Evolutionary conservation across 2,113 vertebrate genomes (phyloP).

Genomic region (Taxidea taxus): DNA sequence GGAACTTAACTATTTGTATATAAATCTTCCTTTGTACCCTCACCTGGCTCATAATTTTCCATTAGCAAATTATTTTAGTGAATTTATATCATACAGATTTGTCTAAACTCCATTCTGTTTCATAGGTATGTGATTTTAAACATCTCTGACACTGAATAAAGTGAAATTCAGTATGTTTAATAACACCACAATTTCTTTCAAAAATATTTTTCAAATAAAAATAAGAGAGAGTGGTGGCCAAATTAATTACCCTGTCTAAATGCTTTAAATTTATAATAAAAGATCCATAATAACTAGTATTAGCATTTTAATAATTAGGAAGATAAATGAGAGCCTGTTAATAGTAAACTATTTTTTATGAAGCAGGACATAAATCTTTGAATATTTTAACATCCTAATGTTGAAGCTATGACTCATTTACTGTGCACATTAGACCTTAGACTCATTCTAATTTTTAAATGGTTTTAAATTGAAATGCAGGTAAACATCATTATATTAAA

Average conservation of each 20-base stretch:
- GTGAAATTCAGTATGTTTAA: not conserved
- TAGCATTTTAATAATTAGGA: not conserved
- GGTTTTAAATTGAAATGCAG: not conserved
- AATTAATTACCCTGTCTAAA: not conserved
- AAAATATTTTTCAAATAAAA: constrained; percentile 11
- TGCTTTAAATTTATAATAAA: not conserved
- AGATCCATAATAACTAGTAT: not conserved
- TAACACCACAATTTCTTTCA: not conserved
- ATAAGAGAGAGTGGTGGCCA: not conserved
- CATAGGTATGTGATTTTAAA: not conserved
- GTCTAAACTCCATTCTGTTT: not conserved
- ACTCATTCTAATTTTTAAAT: constrained; percentile 10
- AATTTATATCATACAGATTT: not conserved
- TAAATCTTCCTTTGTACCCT: not conserved
- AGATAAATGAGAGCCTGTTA: not conserved
- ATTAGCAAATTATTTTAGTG: not conserved
- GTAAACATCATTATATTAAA: not conserved
- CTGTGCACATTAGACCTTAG: not conserved
- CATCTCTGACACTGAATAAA: not conserved
- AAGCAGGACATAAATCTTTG: not conserved
- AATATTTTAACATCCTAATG: not conserved
- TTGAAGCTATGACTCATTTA: not conserved
- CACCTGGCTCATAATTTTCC: not conserved
- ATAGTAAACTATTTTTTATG: not conserved
- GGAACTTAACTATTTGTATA: not conserved